Evolutionary conservation across 2,797 vertebrate genomes (phyloP), one percentile per base, ranked within the genome.

Genomic region (Rhinella marina): DNA sequence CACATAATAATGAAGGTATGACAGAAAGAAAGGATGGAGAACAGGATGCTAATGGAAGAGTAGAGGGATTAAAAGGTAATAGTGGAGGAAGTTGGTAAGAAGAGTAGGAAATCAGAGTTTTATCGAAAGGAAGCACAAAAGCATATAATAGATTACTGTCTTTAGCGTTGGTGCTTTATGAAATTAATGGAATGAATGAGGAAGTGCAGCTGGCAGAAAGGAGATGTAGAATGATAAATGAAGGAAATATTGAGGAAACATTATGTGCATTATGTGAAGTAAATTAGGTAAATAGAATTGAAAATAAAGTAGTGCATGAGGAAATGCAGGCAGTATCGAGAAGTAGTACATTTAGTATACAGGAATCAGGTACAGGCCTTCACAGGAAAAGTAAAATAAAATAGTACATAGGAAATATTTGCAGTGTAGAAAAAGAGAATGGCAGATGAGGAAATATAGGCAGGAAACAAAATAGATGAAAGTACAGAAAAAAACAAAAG

Each of bases 101-200:
- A 76, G 73, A 50, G 48, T 52, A 76, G 73, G 73, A 76, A 76
- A 76, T 52, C 72, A 7, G 3, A 50, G 48, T 50, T n/a, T 76
- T 23, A 50, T n/a, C 41, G 16, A n/a, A n/a, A 21, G 73, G 73
- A 76, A 50, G 41, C 48, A 50, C 48, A 76, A 76, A 73, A 72
- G 48, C 21, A 52, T 75, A 41, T 50, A 41, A 75, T 48, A 76
- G 23, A n/a, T 76, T 52, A 52, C 41, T 76, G 32, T 76, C 41
- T 14, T 75, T 52, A 52, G 3, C 14, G 73, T 76, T 9, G 13
- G 41, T 23, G 41, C 4, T 50, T 19, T n/a, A 14, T 79, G 54
- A 16, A 57, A 57, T 25, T 13, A 16, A 27, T 59, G 16, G 64
- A 52, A 21, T 82, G 25, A 41, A 66, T 50, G 41, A 82, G 81